Evolutionary conservation across 2,113 vertebrate genomes (phyloP).

Genomic region (Gymnogyps californianus): DNA sequence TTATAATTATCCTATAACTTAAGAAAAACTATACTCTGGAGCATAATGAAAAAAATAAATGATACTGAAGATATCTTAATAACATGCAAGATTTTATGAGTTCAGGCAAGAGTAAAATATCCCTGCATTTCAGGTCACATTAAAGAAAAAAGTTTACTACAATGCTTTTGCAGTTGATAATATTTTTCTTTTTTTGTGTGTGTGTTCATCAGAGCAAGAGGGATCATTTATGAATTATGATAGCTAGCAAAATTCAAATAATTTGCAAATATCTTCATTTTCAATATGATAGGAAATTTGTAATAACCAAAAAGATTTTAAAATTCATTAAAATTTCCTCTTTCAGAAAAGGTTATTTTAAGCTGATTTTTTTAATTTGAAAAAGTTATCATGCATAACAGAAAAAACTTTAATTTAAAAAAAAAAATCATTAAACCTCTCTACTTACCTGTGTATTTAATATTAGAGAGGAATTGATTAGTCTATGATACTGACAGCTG

Average conservation of each 20-base stretch:
- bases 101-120: neutral
- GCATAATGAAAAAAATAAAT: neutral
- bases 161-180: neutral
- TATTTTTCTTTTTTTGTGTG: neutral
- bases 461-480: neutral
- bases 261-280: neutral
- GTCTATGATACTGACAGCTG: neutral
- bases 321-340: neutral
- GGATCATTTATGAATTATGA: neutral
- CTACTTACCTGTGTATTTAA: neutral
- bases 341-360: neutral
- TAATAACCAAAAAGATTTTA: rapidly evolving
- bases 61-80: neutral
- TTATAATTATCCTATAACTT: neutral
- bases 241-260: neutral
- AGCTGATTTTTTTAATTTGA: neutral
- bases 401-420: neutral
- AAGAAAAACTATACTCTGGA: neutral
- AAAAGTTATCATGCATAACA: neutral
- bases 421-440: neutral
- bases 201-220: neutral
- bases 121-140: neutral
- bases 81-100: neutral
- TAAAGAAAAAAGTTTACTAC: neutral
- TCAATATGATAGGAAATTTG: neutral